These are phyloP conservation scores for Scatophagus argus DNA, from an alignment of 2,113 vertebrate species.

Conservation along the genomic window DNA sequence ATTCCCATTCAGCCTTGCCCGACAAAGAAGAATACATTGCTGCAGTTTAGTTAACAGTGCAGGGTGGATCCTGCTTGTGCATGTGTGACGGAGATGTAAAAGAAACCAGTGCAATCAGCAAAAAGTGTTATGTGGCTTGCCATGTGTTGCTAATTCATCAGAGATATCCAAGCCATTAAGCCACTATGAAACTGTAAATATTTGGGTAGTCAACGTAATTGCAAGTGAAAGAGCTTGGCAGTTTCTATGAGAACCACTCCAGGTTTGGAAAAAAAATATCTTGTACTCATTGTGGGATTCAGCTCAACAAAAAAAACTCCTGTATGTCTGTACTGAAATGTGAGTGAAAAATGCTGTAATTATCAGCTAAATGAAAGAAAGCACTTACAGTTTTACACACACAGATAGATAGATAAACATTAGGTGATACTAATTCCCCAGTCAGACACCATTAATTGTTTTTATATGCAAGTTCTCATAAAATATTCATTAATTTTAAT, in stretches of 20 bases:
- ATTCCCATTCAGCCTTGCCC: conserved; percentile 11
- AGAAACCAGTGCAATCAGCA: conserved; percentile 20
- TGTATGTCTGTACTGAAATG: not conserved
- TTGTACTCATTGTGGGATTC: not conserved
- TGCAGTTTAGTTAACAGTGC: not conserved
- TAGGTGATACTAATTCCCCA: not conserved
- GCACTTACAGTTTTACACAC: not conserved
- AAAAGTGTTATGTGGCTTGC: conserved; percentile 5
- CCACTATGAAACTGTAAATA: conserved; percentile 36
- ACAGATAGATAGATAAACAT: not conserved
- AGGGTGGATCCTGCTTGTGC: not conserved
- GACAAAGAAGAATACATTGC: conserved; percentile 14
- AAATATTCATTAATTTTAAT: no score
- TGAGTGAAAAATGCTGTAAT: conserved; percentile 14
- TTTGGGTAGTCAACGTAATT: conserved; percentile 37
- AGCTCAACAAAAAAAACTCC: not conserved
- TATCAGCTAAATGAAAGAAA: conserved; percentile 8
- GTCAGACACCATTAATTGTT: no score
- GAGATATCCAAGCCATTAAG: conserved; percentile 17
- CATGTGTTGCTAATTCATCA: conserved; percentile 11
- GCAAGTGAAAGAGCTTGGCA: conserved; percentile 34
- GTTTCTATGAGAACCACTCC: not conserved
- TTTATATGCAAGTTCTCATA: no score
- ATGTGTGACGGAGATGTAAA: not conserved
- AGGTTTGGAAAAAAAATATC: not conserved